Evolutionary conservation across 2,113 vertebrate species (phyloP), one percentile per base, ranked within the genome.

Genomic region (Melierax canorus): DNA sequence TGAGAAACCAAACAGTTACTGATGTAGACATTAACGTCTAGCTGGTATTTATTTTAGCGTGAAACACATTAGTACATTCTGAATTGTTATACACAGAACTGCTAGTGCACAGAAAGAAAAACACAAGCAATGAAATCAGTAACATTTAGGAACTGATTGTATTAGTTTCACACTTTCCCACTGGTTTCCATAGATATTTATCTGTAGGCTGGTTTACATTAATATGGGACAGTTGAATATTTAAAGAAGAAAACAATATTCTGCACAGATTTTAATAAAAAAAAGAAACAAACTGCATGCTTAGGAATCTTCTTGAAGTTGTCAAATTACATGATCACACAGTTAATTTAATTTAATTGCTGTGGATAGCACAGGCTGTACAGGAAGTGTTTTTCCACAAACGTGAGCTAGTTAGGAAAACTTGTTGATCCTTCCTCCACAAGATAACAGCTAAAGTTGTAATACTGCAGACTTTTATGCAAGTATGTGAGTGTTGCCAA

Each of bases 161-260:
- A 81, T 51, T 78, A 91, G 48, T 72, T 92, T 95, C 87, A 90
- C 62, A 88, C 87, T 82, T 94, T 53, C 58, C 71, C 32, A 86
- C 56, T 48, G 39, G 84, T 91, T 96, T 91, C 91, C 86, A 96
- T 84, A 79, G 91, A 89, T 89, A 91, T 92, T 80, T 88, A n/a
- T 94, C 66, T 86, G 90, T 83, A 88, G 81, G 53, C 41, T 90
- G 67, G 43, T 62, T 87, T 90, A 87, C 53, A 76, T 79, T 93
- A 82, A 90, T 82, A 76, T 32, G 24, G 48, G 87, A 9, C 30
- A 90, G 43, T 22, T 72, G 48, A 82, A 51, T 59, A 87, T 51
- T 90, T 76, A 79, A 90, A 87, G 26, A 58, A 84, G 36, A 91
- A 91, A 82, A 86, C 39, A 74, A 59, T 21, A 63, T 76, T 88